Conservation (phyloP, 2,888 invertebrate genomes). For the Hirtodrosophila alboralis region DNA sequence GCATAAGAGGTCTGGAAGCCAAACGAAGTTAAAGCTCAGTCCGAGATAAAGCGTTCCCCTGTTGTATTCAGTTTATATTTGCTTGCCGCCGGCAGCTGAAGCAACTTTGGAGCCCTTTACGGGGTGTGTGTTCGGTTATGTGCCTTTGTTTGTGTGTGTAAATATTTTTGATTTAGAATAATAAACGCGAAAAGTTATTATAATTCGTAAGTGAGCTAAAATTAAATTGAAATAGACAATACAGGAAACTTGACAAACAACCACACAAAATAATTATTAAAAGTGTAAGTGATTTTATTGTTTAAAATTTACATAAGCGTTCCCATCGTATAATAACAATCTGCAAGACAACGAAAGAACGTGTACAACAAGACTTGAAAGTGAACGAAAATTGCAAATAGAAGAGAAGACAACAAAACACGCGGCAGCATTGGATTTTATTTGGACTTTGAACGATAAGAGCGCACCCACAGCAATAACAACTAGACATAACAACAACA, state of each 20-base stretch:
- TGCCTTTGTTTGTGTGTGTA: slow-evolving; percentile 17
- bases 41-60: slow-evolving; percentile 49
- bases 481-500: slow-evolving; percentile 25
- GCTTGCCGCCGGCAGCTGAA: slow-evolving; percentile 60
- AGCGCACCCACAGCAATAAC: slow-evolving; percentile 46
- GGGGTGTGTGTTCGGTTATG: slow-evolving; percentile 28
- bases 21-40: slow-evolving; percentile 49
- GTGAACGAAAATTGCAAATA: slow-evolving; percentile 21
- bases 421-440: slow-evolving; percentile 42
- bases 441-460: slow-evolving; percentile 77
- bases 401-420: slow-evolving; percentile 30
- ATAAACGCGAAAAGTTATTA: slow-evolving; percentile 57
- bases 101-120: slow-evolving; percentile 36
- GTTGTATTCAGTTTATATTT: slow-evolving; percentile 57
- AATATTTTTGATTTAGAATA: slow-evolving; percentile 46
- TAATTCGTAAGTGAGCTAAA: slow-evolving; percentile 57
- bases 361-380: slow-evolving; percentile 7
- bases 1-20: slow-evolving; percentile 51
- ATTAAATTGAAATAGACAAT: slow-evolving; percentile 35
- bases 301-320: slow-evolving; percentile 60
- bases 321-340: slow-evolving; percentile 24
- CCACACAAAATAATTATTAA: neutral
- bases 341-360: slow-evolving; percentile 11
- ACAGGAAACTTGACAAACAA: slow-evolving; percentile 10
- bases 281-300: slow-evolving; percentile 47